Base-by-base conservation (phyloP, 2,113 vertebrate species). In the Urocynchramus pylzowi region DNA sequence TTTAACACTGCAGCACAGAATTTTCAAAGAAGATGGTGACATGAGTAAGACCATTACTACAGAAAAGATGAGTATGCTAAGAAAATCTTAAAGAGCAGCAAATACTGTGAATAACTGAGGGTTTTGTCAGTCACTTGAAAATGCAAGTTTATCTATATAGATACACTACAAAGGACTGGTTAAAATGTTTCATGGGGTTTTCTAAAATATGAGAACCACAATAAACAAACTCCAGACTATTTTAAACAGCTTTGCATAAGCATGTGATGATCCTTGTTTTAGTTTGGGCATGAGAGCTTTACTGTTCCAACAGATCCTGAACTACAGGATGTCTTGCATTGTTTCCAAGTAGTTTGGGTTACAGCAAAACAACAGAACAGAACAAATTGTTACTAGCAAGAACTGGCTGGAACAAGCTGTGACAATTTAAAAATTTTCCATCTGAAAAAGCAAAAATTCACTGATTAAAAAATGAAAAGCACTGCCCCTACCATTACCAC, bases 371-470 rank as follows among this genome's bases (percentile, higher is more conserved):
- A 90, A 78, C 75, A 71, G 93, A 79, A 78, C 52, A 90, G 92
- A 94, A 96, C 93, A 96, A 94, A 94, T 2, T 90, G 92, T 95
- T 92, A 89, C 86, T 20, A 84, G 53, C 80, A 95, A 93, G 90
- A 84, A 89, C 93, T 87, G 57, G 80, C 90, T 90, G 80, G 93
- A 95, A 95, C 92, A 94, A 90, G 59, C 56, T 70, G 50, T 28
- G 52, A 63, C 71, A 80, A 53, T 60, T 89, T 42, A 47, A 64
- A 83, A 78, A 89, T 39, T 94, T 96, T 57, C 88, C 90, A 80
- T 60, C 31, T 42, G 35, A 80, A 85, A 90, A 93, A 89, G 42
- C 52, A 71, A 47, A 67, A 80, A 50, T 27, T 24, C 28, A 52
- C 35, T 17, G 47, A 60, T 53, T 89, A 57, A 31, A 84, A 92